Base-by-base conservation (phyloP, 1,140 invertebrate genomes). In the Campodea augens region DNA sequence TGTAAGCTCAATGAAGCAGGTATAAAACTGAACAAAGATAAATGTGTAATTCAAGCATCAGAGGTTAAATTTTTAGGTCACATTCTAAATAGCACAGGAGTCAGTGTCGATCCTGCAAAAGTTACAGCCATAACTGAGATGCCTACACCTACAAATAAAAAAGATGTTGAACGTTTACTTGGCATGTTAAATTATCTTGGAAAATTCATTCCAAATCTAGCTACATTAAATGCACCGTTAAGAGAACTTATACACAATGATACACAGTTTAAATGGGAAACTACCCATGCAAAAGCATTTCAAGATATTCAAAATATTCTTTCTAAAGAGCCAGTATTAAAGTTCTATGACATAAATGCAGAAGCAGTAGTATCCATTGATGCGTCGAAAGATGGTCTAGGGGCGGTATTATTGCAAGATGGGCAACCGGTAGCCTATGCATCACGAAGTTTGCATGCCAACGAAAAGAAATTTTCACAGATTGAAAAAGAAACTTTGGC, bases 401-500 rank as follows among this genome's bases (percentile, higher is more conserved):
- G 58, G 5, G 54, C 53, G 13, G 55, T 55, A 40, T 45, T 68
- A 15, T 29, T 64, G 13, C 61, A 70, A 50, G 49, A 55, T 46
- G 49, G 51, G 15, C 42, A 57, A 25, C 62, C 60, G 4, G 52
- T 69, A 2, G 50, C 52, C 19, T 68, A 57, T 57, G 57, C 61
- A 5, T 61, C 55, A 7, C 46, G 57, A 47, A 47, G 49, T 37
- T 43, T 68, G 3, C 55, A 49, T 12, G 5, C 40, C n/a, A 47
- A 56, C 15, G 56, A 67, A 49, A 20, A 48, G 32, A 55, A 57
- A 20, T 69, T 60, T 47, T 45, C 60, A 5, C 56, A 60, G 46
- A 64, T 65, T 36, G 60, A 67, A 49, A 65, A 62, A 46, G 62
- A 68, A 51, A 46, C 53, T n/a, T 49, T 63, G 23, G 57, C 56